phyloP scores from a whole-genome alignment of 1,140 invertebrate genomes.

The Lepidostoma basale region DNA sequence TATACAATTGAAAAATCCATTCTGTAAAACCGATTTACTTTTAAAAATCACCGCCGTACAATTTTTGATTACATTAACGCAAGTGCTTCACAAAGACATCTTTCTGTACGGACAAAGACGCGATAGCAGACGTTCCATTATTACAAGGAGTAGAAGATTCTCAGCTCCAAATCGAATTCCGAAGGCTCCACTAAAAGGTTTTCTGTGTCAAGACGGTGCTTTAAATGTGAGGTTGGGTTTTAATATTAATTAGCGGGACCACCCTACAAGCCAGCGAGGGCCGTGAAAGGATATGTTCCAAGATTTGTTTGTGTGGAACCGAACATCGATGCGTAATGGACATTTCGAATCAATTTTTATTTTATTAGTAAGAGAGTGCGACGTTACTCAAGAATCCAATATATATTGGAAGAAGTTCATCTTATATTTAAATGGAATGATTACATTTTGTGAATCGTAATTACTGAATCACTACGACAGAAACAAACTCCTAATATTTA shows the following conservation, averaged over 20 bases:
- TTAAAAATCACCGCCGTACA: not conserved
- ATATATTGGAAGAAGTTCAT: no score
- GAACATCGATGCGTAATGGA: no score
- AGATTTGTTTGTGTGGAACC: not conserved
- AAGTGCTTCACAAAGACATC: not conserved
- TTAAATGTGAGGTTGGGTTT: conserved; percentile 44
- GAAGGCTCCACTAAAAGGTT: conserved; percentile 44
- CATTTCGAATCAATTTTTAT: conserved; percentile 8
- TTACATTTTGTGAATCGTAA: no score
- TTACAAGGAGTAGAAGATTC: conserved; percentile 20
- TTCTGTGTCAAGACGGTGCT: conserved; percentile 37
- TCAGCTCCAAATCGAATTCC: conserved; percentile 43
- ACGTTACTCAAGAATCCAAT: no score
- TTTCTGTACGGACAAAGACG: conserved; percentile 2
- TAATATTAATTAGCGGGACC: conserved; percentile 45
- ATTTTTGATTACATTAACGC: conserved; percentile 11
- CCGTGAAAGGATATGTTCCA: not conserved
- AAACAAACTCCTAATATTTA: no score
- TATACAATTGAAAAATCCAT: no score
- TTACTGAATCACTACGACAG: no score
- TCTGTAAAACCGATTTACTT: no score
- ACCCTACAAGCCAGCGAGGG: not conserved
- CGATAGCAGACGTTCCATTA: not conserved
- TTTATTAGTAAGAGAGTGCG: no score
- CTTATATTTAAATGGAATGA: no score